A percentile compares a stretch with the other conserved stretches of the same genome.
These are phyloP conservation scores for Aspidiotus rigidus DNA, from an alignment of 2,888 invertebrate genomes.

Conservation along the genomic window DNA sequence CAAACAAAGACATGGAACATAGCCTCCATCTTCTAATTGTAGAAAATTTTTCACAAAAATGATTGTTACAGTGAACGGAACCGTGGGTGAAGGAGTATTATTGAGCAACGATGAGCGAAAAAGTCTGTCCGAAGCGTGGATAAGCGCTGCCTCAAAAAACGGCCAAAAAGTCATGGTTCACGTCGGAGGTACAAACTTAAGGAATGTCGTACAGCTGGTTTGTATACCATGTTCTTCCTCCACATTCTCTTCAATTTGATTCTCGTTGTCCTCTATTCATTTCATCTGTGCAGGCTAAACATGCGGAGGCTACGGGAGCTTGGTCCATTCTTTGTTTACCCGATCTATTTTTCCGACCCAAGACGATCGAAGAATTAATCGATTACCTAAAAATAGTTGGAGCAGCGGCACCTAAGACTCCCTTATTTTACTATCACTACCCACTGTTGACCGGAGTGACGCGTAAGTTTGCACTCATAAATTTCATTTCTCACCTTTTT, in stretches of 20 bases:
- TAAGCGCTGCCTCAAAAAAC: slow-evolving; percentile 48
- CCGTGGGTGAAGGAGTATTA: slow-evolving; percentile 65
- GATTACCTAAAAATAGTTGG: slow-evolving; percentile 58
- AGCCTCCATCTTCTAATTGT: too few relatives aligned
- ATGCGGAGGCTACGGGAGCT: slow-evolving; percentile 55
- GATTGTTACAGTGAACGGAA: slow-evolving; percentile 60
- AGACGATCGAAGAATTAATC: slow-evolving; percentile 51
- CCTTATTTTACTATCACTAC: slow-evolving; percentile 75
- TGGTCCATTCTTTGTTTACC: slow-evolving; percentile 65
- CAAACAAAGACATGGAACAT: too few relatives aligned
- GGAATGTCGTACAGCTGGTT: slow-evolving; percentile 60
- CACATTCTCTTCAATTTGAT: background rate
- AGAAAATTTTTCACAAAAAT: too few relatives aligned
- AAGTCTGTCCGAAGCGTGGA: slow-evolving; percentile 56
- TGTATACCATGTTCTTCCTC: too few relatives aligned
- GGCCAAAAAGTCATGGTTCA: slow-evolving; percentile 59
- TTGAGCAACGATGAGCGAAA: slow-evolving; percentile 61
- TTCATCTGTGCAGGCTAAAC: slow-evolving; percentile 50
- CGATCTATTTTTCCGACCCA: slow-evolving; percentile 66
- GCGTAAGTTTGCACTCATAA: slow-evolving; percentile 49
- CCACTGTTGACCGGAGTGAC: slow-evolving; percentile 62
- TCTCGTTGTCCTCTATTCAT: background rate
- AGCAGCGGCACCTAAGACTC: slow-evolving; percentile 61
- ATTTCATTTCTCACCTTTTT: background rate
- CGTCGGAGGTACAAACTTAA: slow-evolving; percentile 59